Base-by-base conservation (phyloP, 2,113 vertebrate genomes). In the Platycercus adscitus region DNA sequence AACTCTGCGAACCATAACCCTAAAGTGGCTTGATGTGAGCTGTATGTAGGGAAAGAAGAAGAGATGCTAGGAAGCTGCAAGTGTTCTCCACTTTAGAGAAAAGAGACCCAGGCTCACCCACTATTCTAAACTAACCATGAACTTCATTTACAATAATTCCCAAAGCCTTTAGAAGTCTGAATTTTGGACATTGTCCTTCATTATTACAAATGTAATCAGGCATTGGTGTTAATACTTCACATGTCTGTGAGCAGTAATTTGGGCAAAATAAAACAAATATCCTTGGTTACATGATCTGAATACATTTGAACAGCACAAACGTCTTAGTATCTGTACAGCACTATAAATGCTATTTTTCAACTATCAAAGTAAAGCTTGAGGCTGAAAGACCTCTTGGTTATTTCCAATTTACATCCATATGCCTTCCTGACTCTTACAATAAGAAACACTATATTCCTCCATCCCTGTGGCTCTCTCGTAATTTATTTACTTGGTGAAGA, bases 401-500 rank as follows among this genome's bases (percentile, higher is more conserved):
- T 77, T 95, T 95, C 76, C 88, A 96, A 47, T 95, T 96, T 94
- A 49, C 46, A 75, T 84, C 81, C 63, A 75, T 81, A 79, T 70
- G 70, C 72, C 79, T 95, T 95, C 39, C 64, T 85, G 82, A 72
- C 61, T 95, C 28, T 66, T 89, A 69, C 41, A 95, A 47, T 81
- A 90, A 60, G 52, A 89, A 94, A 73, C 78, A 69, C 28, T 83
- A 13, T 91, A 92, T 93, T 94, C 37, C 4, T 90, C 17, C 33
- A 58, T 81, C 85, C 85, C 80, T 64, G 50, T 95, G 87, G 72
- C 73, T 66, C 41, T 65, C 53, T 58, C 84, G 65, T 95, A 97
- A 95, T 95, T 94, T 96, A 94, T 90, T 96, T 96, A 96, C 91
- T 68, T 93, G 82, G n/a, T 44, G 85, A 96, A 90, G 65, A 72